These are phyloP conservation scores for Manis crassicaudata DNA, from an alignment of 2,797 vertebrate genomes.

Conservation along the genomic window DNA sequence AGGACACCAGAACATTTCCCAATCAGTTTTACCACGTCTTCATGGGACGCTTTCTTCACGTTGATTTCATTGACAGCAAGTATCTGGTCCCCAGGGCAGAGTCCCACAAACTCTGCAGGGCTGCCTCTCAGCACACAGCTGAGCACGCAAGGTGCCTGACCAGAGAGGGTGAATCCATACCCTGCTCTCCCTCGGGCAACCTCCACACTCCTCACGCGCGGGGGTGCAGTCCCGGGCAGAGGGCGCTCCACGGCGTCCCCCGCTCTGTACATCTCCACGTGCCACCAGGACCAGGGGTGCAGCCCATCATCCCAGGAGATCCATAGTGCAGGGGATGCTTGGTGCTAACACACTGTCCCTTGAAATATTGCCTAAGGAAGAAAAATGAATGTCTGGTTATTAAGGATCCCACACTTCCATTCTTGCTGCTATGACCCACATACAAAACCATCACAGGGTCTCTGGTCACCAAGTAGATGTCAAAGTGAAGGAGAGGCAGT, in stretches of 20 bases:
- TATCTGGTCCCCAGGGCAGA: constrained; percentile 95
- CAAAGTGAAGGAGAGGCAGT: background rate
- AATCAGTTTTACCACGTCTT: constrained; percentile 97
- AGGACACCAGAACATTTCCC: constrained; percentile 96
- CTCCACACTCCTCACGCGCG: constrained; percentile 92
- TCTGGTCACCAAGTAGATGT: background rate
- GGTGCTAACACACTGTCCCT: background rate
- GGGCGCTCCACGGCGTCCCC: constrained; percentile 88
- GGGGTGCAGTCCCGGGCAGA: constrained; percentile 84
- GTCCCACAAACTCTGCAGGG: constrained; percentile 94
- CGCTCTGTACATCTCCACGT: constrained; percentile 91
- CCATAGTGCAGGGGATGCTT: constrained; percentile 39
- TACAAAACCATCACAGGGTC: background rate
- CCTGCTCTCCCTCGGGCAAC: constrained; percentile 95
- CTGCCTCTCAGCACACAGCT: constrained; percentile 96
- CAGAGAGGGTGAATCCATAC: constrained; percentile 96
- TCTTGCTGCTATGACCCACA: background rate
- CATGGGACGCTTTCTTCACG: constrained; percentile 95
- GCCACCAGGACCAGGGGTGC: background rate
- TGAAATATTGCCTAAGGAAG: constrained; percentile 63
- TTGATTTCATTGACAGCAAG: constrained; percentile 96
- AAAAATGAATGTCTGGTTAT: background rate
- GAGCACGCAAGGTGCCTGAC: constrained; percentile 96
- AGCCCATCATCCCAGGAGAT: constrained; percentile 13
- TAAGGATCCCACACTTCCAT: background rate